Evolutionary conservation across 1,140 invertebrate species (phyloP), one percentile per base, ranked within the genome.

Genomic region (Camponotus floridanus): DNA sequence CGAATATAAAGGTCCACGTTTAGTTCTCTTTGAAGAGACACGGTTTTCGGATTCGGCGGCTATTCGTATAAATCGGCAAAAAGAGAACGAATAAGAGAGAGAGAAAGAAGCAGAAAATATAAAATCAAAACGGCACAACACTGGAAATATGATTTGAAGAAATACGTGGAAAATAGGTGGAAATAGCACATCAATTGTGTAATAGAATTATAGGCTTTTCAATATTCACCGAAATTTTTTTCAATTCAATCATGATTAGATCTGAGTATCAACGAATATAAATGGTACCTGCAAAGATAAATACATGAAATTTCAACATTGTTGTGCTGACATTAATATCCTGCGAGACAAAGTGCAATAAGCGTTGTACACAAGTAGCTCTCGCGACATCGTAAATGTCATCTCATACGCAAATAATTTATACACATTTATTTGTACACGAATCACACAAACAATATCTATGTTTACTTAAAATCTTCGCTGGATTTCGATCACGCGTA

Each of bases 11-110:
- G 78, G 36, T 45, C 6, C 31, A 39, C 18, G 79, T 61, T 51
- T 61, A 45, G 31, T 57, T 83, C 68, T 26, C 21, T 83, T 36
- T 61, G 31, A 74, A 61, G 68, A 26, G 79, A 83, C 79, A 83
- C 67, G 42, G 45, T 81, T 73, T 57, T 42, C n/a, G n/a, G 67
- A 59, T 45, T 71, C 21, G 36, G n/a, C 33, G 39, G 42, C 42
- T 62, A 39, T 8, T 61, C 36, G 67, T 33, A 33, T 45, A 59
- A 42, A 48, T 48, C 39, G 55, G 15, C n/a, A 26, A 83, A 74
- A 74, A 18, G 33, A 7, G 33, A 48, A 31, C 15, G 42, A 15
- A n/a, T n/a, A 1, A 59, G 6, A 61, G n/a, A n/a, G 51, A 45
- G 36, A 80, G 21, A 81, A 21, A 45, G 11, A 42, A 45, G 61